Percentiles rank a stretch among this genome's conserved stretches.
phyloP scores from a whole-genome alignment of 1,140 invertebrate genomes.

The Drosophila suzukii region DNA sequence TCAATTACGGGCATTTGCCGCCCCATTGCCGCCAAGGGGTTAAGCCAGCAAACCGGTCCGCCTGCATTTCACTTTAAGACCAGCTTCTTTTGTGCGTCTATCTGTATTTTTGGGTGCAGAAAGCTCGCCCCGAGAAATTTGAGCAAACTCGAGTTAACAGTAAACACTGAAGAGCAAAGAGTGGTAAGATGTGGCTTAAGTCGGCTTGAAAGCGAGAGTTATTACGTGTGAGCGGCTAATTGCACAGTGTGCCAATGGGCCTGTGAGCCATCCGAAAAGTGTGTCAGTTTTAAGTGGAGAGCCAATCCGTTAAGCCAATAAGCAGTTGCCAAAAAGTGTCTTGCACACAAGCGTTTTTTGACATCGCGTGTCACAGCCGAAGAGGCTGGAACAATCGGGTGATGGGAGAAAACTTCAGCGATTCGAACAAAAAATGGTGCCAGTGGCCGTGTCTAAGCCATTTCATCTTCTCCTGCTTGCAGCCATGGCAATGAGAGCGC shows the following conservation, averaged over 20 bases:
- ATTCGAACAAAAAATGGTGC: constrained; percentile 26
- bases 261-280: constrained; percentile 29
- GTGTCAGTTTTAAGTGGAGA: constrained; percentile 56
- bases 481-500: constrained; percentile 68
- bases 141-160: constrained; percentile 41
- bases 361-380: constrained; percentile 25
- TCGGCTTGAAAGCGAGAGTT: constrained; percentile 73
- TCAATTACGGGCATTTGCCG: constrained; percentile 61
- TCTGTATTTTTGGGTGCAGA: constrained; percentile 53
- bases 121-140: constrained; percentile 54
- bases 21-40: constrained; percentile 62
- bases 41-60: constrained; percentile 54
- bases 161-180: constrained; percentile 31
- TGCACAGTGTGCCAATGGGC: constrained; percentile 29
- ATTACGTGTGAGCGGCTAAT: constrained; percentile 75
- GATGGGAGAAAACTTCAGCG: constrained; percentile 58
- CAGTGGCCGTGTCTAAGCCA: constrained; percentile 41
- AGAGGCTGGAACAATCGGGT: constrained; percentile 25
- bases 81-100: constrained; percentile 27
- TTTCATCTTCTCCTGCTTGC: constrained; percentile 43
- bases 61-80: constrained; percentile 68
- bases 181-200: constrained; percentile 18
- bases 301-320: constrained; percentile 48
- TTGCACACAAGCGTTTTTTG: not conserved
- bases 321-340: constrained; percentile 61